Evolutionary conservation across 2,113 vertebrate genomes (phyloP), one percentile per base, ranked within the genome.

Genomic region (Salvelinus sp.): DNA sequence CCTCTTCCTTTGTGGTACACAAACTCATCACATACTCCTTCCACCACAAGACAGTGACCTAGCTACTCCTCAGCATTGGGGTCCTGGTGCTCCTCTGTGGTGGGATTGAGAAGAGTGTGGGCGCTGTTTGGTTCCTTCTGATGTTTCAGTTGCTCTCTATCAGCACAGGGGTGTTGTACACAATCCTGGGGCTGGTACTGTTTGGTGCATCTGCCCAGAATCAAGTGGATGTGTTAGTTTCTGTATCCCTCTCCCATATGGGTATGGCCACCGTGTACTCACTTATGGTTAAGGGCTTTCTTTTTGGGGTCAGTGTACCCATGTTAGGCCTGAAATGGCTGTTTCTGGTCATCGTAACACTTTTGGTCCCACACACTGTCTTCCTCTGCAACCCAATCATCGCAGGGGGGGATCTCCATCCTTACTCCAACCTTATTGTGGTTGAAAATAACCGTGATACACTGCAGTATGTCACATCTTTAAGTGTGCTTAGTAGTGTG

Each of bases 351-450:
- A 84, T 89, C 0, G 0, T 89, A 6, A 92, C 91, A 0, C 91
- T 94, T 71, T 79, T 95, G 69, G 82, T 95, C 4, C 33, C 33
- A 33, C 28, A 28, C 33, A 33, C 33, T 33, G 5, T 33, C 1
- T 83, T 95, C 71, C 2, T 95, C 77, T 91, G 92, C 57, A 95
- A 95, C 13, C 58, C 93, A 30, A 91, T 95, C 0, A 12, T 91
- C 0, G 80, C 90, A 6, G 25, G 95, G 95, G 13, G 70, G 91
- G 6, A 75, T 90, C 0, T 95, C 95, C 95, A 96, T 96, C 95
- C 94, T 95, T 94, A 79, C 14, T 14, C 9, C 54, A 57, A 22
- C 22, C 6, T 13, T 12, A 44, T 12, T 25, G 6, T 22, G 6
- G 22, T 5, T 25, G 23, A 48, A 14, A 48, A 12, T 48, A 48